Evolutionary conservation across 2,888 invertebrate species (phyloP), one percentile per base, ranked within the genome.

Genomic region (Alviniconcha strummeri): DNA sequence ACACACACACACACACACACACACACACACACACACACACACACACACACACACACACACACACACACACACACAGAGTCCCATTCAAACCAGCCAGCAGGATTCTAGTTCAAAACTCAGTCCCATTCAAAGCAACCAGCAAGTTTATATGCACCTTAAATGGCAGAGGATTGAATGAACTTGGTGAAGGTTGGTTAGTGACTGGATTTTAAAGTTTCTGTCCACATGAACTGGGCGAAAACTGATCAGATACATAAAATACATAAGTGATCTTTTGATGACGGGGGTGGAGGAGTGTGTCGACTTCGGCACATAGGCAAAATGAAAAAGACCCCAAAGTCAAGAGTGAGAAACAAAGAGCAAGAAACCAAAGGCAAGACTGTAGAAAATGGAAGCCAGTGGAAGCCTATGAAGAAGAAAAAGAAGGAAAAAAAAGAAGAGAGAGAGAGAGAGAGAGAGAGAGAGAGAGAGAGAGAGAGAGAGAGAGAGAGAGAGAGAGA

Each of bases 401-500:
- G 36, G 36, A 36, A 36, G 36, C 36, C 36, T 36, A 36, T 36
- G 60, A 64, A 60, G 36, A 55, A 78, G 36, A 64, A n/a, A 78
- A 36, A 64, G 11, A 19, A n/a, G 57, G 36, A 57, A 17, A 64
- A 54, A 60, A 54, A 78, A 5, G 64, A 19, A 79, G 15, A 60
- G 64, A 64, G 5, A 79, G 79, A 60, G 64, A 60, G 67, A 60
- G 52, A 79, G 79, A 79, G 11, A 79, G 79, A 79, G 11, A 79
- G 79, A 79, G 60, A 79, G 54, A 52, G 5, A 79, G 79, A 79
- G 4, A 79, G 67, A 36, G 11, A 79, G 36, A 79, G 4, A 79
- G 67, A 79, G 0, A 64, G 79, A 79, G 7, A 77, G 11, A 77
- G 9, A 77, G 55, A 77, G 55, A 77, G 7, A 77, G 11, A 55